Evolutionary conservation across 2,797 vertebrate species (phyloP).

Genomic region (Labroides dimidiatus): DNA sequence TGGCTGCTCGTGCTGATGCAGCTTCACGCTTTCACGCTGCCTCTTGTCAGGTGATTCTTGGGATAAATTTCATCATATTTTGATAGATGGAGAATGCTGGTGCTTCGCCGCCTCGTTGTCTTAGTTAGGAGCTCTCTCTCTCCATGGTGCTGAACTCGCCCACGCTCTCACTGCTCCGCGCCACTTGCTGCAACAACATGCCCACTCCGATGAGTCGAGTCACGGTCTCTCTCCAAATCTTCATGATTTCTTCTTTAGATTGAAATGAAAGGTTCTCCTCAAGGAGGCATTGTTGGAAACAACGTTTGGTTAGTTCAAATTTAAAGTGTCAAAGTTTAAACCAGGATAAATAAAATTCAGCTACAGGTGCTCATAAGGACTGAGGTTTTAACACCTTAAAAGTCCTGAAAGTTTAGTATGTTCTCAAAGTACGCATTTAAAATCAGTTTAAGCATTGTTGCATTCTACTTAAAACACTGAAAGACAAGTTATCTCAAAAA

Average conservation of each 20-base stretch:
- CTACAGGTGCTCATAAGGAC: no score
- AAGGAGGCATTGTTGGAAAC: not conserved
- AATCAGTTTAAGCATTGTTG: no score
- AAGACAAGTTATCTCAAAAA: no score
- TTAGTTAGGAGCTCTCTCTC: slow-evolving; percentile 53
- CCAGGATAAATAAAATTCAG: not conserved
- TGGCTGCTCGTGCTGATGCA: not conserved
- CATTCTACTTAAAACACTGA: no score
- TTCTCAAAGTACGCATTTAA: no score
- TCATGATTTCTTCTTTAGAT: not conserved
- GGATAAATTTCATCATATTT: slow-evolving; percentile 3
- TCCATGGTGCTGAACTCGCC: slow-evolving; percentile 82
- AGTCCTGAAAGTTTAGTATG: no score
- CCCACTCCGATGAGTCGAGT: slow-evolving; percentile 4
- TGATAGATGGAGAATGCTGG: not conserved
- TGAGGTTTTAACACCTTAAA: no score
- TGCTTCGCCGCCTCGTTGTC: slow-evolving; percentile 49
- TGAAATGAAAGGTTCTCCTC: not conserved
- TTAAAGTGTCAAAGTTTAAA: not conserved
- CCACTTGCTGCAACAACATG: slow-evolving; percentile 25
- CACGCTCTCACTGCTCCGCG: slow-evolving; percentile 56
- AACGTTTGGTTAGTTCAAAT: not conserved
- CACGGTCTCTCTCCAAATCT: slow-evolving; percentile 8
- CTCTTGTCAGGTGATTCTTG: not conserved
- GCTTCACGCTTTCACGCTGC: not conserved